These are phyloP conservation scores for Andrena camellia DNA, from an alignment of 2,888 invertebrate genomes.

Conservation along the genomic window DNA sequence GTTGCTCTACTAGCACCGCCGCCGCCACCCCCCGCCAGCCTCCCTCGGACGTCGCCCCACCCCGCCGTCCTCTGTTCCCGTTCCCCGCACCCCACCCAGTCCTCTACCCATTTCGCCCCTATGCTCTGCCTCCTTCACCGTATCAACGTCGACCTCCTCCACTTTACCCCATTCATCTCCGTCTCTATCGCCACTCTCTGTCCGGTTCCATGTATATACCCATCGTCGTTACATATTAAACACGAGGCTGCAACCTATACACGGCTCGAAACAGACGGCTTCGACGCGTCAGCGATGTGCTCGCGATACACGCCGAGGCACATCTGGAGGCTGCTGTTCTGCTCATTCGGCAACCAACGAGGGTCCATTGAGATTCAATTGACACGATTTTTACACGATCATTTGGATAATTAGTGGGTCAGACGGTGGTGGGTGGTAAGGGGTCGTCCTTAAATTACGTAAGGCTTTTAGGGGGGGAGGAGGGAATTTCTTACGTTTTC, in stretches of 20 bases:
- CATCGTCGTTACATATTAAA: conserved; percentile 69
- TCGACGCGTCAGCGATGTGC: conserved; percentile 35
- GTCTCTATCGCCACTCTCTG: conserved; percentile 65
- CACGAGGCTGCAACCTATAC: conserved; percentile 44
- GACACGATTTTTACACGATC: background rate
- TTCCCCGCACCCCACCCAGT: conserved; percentile 22
- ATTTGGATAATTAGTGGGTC: conserved; percentile 4
- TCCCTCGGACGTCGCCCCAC: conserved; percentile 10
- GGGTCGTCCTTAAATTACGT: background rate
- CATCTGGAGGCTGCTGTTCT: conserved; percentile 39
- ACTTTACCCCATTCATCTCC: conserved; percentile 69
- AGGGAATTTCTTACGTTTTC: too few species aligned
- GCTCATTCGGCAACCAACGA: conserved; percentile 13
- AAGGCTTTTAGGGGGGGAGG: background rate
- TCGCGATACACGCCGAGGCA: conserved; percentile 17
- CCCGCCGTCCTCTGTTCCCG: conserved; percentile 21
- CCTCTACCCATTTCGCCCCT: conserved; percentile 14
- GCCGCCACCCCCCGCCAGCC: conserved; percentile 38
- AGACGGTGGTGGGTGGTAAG: background rate
- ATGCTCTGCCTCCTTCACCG: conserved; percentile 55
- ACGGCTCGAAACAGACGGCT: conserved; percentile 39
- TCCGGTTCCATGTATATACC: conserved; percentile 58
- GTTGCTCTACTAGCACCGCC: conserved; percentile 61
- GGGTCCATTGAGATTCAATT: background rate
- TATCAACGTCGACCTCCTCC: conserved; percentile 69